Evolutionary conservation across 1,140 invertebrate species (phyloP), one percentile per base, ranked within the genome.

Genomic region (Conus ventricosus): DNA sequence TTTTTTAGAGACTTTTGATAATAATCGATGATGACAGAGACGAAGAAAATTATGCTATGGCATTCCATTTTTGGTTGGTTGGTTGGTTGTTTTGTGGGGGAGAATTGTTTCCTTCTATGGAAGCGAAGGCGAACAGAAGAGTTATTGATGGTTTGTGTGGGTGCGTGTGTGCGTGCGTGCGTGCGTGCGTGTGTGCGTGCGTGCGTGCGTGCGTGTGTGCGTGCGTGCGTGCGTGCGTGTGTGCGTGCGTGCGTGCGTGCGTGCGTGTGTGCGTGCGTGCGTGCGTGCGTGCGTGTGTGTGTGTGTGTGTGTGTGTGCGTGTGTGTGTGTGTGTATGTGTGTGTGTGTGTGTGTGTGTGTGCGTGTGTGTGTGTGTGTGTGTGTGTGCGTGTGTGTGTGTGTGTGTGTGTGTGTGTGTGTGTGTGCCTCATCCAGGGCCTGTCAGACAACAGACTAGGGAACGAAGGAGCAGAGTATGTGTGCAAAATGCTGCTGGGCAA

Each of bases 371-470:
- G 51, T 25, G 82, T 60, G 82, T 55, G 80, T 8, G 27, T 51
- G 80, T 51, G 80, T 11, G 81, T 25, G 81, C 6, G 67, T 71
- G 67, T 71, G 67, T 63, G 60, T 63, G 60, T 63, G 60, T 63
- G 60, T 63, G 60, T 63, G 60, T 63, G 60, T 63, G 60, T 63
- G 60, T 63, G 60, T 63, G 67, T 71, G 67, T 71, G 67, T 71
- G 67, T 71, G 67, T 23, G 67, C 20, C 8, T 39, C 25, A 91
- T 89, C 10, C 75, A 94, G 94, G 89, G 87, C 83, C 88, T 94
- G 71, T 88, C 91, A n/a, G 92, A 92, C 85, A 95, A 95, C 87
- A 93, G 93, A 91, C 91, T 95, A 2, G 94, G 94, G 63, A 91
- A 90, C 54, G 88, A 85, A 13, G 94, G 94, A 11, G 92, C 90